Base-by-base conservation (phyloP, 2,113 vertebrate species). In the Nycticryphes semicollaris region DNA sequence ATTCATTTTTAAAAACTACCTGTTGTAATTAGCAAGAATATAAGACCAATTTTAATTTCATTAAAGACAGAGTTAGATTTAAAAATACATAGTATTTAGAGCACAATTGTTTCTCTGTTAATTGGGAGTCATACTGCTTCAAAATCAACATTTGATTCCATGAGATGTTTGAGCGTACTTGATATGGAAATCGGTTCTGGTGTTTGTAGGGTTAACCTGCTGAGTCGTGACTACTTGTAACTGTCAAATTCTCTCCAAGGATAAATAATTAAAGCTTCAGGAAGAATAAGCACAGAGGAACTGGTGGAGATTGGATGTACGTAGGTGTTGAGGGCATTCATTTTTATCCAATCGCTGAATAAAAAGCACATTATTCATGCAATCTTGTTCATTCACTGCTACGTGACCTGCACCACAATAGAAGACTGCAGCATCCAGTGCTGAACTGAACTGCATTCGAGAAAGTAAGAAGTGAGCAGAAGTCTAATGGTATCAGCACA, bases 261-360 rank as follows among this genome's bases (percentile, higher is more conserved):
- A 97, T 97, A 97, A 97, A 98, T 98, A 98, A 98, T 98, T 98
- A 98, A 98, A 98, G 97, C 96, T 96, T 96, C 96, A 97, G 94
- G 88, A 98, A 98, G 89, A 94, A 96, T 76, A 96, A 88, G 83
- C 85, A 83, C 59, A 92, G 89, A 97, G 97, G 97, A 97, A 97
- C 89, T 91, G 50, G 88, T 97, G 89, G 93, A 96, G 96, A 96
- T 95, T 97, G 96, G 86, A 93, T 95, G 73, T 91, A 95, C 86
- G 91, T 98, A 98, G 97, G 96, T 98, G 97, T 97, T 94, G 91
- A 96, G 97, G 96, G 96, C 95, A 95, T 93, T 97, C 95, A 86
- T 97, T 98, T 98, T 97, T 97, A 98, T 97, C 98, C 98, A 98
- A 97, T 97, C 94, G 18, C 92, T 96, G 96, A 97, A 98, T 97